Evolutionary conservation across 2,797 vertebrate species (phyloP), one percentile per base, ranked within the genome.

Genomic region (Meriones psammophilus): DNA sequence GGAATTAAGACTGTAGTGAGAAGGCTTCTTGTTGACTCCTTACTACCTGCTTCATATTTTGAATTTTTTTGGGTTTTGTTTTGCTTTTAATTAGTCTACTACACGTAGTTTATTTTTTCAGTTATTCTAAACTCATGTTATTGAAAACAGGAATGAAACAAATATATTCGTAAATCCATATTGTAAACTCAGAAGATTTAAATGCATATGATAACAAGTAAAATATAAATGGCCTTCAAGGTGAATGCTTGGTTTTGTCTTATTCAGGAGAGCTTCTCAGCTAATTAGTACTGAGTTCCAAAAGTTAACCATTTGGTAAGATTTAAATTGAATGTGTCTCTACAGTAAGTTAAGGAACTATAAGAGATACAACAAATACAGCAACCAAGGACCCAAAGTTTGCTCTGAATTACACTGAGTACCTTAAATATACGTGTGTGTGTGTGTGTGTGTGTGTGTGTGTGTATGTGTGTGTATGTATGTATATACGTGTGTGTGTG

Each of bases 41-140:
- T 76, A 24, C 54, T 87, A 85, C 4, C 54, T n/a, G 8, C 68
- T 88, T 92, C 76, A 62, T 85, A 66, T 64, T 64, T 54, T 76
- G 26, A 18, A 5, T 36, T 92, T 93, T 5, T 36, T 88, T 10
- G 9, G 12, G 50, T 95, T 58, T 88, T 80, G 24, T 89, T 56
- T 78, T 91, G 58, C 28, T 33, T 56, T 92, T 80, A 77, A 18
- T 92, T 56, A 39, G 8, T 96, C 42, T 81, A 5, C 14, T 95
- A 30, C 50, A 13, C 87, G 1, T 89, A 89, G 36, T 14, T 60
- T 95, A 86, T 73, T 79, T 46, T 89, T 5, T 71, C 17, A 90
- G 1, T 91, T 24, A 64, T 92, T 84, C 42, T 88, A 42, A 97
- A 22, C 17, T n/a, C 18, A 80, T 36, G 62, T 97, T 86, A 90